Base-by-base conservation (phyloP, 2,888 invertebrate genomes). In the Aporophyla lueneburgensis region DNA sequence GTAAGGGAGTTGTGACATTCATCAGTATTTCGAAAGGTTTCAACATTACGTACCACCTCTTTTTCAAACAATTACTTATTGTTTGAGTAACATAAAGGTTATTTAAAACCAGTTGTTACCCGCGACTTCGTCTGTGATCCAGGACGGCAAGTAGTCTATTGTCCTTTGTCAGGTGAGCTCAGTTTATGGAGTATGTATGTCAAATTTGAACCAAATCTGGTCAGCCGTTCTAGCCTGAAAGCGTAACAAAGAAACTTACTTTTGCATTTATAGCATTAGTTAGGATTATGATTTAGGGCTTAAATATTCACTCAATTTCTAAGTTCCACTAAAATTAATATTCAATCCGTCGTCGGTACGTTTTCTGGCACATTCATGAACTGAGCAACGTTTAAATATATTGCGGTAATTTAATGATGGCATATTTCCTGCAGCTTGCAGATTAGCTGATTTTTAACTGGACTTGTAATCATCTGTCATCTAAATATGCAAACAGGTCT, bases 11-110 rank as follows among this genome's bases (percentile, higher is more conserved):
- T 21, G 14, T 9, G 49, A 14, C 49, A 66, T 66, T 66, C 24
- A 27, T 21, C 12, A 27, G 24, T 49, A 66, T 49, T 49, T 49
- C 49, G 51, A 27, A 27, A 49, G 51, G 27, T 66, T 66, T 40
- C 33, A 49, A 5, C 14, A 9, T 49, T 24, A 19, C 12, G 12
- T 1, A 4, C 12, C 24, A 21, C 12, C 21, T 19, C 6, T 40
- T 68, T 70, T 24, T 7, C 68, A 46, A 33, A 24, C 33, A 61
- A 33, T 33, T 14, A 33, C 51, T 21, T 66, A 51, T 68, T 68
- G 27, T 66, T 66, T 67, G n/a, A 33, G 10, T 27, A 10, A 46
- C 24, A 27, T 27, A 24, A 33, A 49, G 19, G 33, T 49, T 5
- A 40, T 49, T 67, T 16, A 43, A 21, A 61, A 46, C 43, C 43